Evolutionary conservation across 2,888 invertebrate species (phyloP), one percentile per base, ranked within the genome.

Genomic region (Biston stratarius): DNA sequence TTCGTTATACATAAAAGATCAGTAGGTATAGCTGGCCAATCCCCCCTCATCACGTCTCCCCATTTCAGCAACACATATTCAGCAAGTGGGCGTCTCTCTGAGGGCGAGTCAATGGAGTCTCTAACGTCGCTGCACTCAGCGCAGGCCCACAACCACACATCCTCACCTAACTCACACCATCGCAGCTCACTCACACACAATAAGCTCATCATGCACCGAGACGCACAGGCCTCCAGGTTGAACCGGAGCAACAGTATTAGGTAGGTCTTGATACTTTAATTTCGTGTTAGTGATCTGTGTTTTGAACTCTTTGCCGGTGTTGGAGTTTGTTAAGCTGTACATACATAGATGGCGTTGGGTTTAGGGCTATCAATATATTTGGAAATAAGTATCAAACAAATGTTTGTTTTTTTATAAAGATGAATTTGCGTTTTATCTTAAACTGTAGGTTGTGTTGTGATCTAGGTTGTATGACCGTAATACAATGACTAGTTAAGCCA

Each of bases 171-270:
- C 90, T 91, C 93, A 86, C 95, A 96, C 79, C 95, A 96, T 85
- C 94, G 96, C 85, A 95, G 96, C 81, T 96, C 96, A 89, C 94
- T 94, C 84, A 95, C 95, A 78, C 95, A 95, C 86, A 95, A 94
- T 86, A 94, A 94, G 86, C 94, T 94, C 85, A 92, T 94, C 91
- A 86, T 94, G 89, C 95, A 95, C 85, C 94, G 94, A 68, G 94
- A 94, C 83, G 94, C 95, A 79, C 95, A 95, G 83, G 90, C 89
- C 81, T 94, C 95, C 73, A 95, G 97, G 83, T 94, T 98, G 77
- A 97, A 97, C 91, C 95, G 98, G 86, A 98, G 98, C 94, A 98
- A 98, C 94, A 98, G 98, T 86, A 98, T 98, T 91, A 97, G 98
- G 98, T 98, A 56, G 44, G 51, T 38, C 45, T 61, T 66, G 51